Evolutionary conservation across 2,797 vertebrate genomes (phyloP).

Genomic region (Balearica regulorum): DNA sequence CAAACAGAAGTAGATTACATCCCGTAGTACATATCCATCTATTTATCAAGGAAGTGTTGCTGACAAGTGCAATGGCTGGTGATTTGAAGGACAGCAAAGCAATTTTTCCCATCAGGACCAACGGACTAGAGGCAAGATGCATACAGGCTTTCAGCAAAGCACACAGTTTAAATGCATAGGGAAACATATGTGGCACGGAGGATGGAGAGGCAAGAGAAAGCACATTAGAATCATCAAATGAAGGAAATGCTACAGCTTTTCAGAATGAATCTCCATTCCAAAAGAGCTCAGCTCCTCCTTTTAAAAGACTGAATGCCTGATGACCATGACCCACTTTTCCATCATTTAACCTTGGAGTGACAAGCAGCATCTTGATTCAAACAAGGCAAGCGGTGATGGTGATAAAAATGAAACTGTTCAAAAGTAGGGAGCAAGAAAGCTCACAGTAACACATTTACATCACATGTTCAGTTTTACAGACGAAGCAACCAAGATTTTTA

Average conservation of each 20-base stretch:
- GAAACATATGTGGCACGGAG: background rate
- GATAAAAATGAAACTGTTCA: background rate
- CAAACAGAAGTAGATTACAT: rapidly evolving
- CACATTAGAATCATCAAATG: background rate
- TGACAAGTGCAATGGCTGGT: background rate
- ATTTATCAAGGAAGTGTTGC: background rate
- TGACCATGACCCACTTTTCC: background rate
- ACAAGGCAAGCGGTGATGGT: background rate
- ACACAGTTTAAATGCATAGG: background rate
- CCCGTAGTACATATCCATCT: background rate
- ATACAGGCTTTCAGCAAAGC: background rate
- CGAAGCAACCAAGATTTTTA: background rate
- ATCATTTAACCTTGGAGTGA: background rate
- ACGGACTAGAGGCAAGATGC: background rate
- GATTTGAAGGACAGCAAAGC: background rate
- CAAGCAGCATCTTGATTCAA: background rate
- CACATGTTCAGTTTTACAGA: background rate
- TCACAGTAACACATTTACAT: background rate
- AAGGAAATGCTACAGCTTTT: background rate
- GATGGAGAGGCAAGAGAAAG: background rate
- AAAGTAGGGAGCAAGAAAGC: background rate
- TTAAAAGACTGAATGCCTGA: background rate
- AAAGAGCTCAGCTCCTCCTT: background rate
- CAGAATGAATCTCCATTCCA: background rate
- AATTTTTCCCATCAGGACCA: background rate